Conservation (phyloP, 2,797 vertebrate genomes). For the Alcedo quadribrachys region DNA sequence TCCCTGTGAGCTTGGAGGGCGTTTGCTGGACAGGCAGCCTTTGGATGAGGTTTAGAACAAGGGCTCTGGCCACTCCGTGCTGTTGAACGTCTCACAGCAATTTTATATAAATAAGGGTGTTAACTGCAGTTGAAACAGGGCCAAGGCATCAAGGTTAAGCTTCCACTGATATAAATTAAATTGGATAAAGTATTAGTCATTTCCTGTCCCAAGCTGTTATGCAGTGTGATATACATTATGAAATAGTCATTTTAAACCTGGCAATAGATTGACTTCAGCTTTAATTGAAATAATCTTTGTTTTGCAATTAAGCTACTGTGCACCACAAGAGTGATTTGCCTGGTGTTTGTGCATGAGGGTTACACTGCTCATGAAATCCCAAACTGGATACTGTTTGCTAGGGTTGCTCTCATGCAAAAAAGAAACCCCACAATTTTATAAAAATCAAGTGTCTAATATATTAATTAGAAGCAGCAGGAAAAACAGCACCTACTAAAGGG, state of each 20-base stretch:
- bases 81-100: background rate
- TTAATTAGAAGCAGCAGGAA: background rate
- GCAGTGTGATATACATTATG: slow-evolving; percentile 11
- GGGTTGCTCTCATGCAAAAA: background rate
- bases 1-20: rapidly evolving
- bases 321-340: background rate
- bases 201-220: slow-evolving; percentile 21
- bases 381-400: background rate
- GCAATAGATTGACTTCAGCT: slow-evolving; percentile 9
- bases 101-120: slow-evolving; percentile 13
- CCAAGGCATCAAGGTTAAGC: slow-evolving; percentile 52
- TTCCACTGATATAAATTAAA: slow-evolving; percentile 51
- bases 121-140: background rate
- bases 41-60: background rate
- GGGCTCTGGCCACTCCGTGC: rapidly evolving
- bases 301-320: slow-evolving; percentile 30
- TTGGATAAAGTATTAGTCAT: slow-evolving; percentile 46
- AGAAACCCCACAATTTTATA: background rate
- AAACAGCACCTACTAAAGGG: background rate
- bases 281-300: slow-evolving; percentile 47
- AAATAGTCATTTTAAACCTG: slow-evolving; percentile 37
- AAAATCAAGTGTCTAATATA: background rate
- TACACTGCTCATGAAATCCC: background rate
- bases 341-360: rapidly evolving
- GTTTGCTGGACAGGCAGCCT: background rate